Conservation (phyloP, 2,888 invertebrate species). For the Eutolmus rufibarbis region DNA sequence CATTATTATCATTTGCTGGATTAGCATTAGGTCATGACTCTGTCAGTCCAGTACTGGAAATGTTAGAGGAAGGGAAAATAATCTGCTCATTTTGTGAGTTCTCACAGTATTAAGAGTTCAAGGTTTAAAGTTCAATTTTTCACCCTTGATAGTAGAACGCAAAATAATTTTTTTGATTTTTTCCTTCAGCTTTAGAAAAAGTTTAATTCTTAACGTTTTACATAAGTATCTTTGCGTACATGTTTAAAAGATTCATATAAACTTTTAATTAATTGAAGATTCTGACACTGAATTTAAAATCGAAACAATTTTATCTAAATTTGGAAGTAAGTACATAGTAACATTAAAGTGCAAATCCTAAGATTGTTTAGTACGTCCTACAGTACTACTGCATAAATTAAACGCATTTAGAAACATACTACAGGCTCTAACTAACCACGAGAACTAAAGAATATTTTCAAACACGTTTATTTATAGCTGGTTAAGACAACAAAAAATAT, state of each 20-base stretch:
- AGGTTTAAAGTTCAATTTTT: neutral
- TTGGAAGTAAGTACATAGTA: neutral
- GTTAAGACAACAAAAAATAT: neutral
- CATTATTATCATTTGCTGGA: neutral
- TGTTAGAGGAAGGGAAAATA: neutral
- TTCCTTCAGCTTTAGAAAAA: no score
- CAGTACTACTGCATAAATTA: no score
- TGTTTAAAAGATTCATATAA: no score
- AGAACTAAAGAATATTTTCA: neutral
- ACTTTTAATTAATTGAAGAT: no score
- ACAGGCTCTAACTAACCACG: neutral
- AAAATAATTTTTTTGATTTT: neutral
- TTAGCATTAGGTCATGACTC: neutral
- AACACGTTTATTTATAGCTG: neutral
- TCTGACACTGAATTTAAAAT: no score
- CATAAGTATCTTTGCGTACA: no score
- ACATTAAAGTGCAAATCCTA: no score
- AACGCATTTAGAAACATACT: neutral
- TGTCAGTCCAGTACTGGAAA: neutral
- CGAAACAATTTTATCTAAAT: no score
- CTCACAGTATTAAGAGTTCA: neutral
- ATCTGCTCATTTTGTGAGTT: neutral
- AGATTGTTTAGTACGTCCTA: no score
- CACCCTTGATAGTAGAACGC: no score
- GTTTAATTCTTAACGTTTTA: neutral